Evolutionary conservation across 2,113 vertebrate genomes (phyloP).

Genomic region (Hirundichthys speculiger): DNA sequence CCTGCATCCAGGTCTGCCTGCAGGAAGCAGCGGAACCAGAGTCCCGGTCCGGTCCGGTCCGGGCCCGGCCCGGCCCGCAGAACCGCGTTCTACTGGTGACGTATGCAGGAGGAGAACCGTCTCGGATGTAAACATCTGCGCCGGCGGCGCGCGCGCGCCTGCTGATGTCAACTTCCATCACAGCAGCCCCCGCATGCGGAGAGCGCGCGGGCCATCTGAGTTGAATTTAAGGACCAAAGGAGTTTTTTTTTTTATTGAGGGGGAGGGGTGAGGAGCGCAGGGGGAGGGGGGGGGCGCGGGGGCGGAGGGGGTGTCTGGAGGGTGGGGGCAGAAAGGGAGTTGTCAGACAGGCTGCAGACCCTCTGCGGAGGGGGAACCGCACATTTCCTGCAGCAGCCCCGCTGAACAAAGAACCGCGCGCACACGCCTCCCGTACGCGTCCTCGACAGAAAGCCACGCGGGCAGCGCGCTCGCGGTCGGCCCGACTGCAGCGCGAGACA

Average conservation of each 20-base stretch:
- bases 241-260: constrained; percentile 32
- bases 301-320: constrained; percentile 53
- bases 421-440: too few relatives aligned
- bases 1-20: constrained; percentile 28
- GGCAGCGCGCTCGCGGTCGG: too few relatives aligned
- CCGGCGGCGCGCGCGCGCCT: constrained; percentile 55
- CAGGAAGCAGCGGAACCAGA: constrained; percentile 24
- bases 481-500: too few relatives aligned
- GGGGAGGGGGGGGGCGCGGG: constrained; percentile 68
- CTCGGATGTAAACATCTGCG: constrained; percentile 64
- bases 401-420: too few relatives aligned
- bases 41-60: background rate
- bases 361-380: too few relatives aligned
- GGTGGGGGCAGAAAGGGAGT: constrained; percentile 69
- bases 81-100: constrained; percentile 34
- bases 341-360: too few relatives aligned
- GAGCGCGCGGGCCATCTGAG: background rate
- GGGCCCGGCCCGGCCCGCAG: constrained; percentile 32
- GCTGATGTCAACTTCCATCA: constrained; percentile 56
- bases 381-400: too few relatives aligned
- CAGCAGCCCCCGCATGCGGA: background rate
- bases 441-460: too few relatives aligned
- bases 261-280: constrained; percentile 32
- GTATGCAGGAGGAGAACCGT: constrained; percentile 56
- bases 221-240: constrained; percentile 33